These are phyloP conservation scores for Drosophila anomalata DNA, from an alignment of 2,888 invertebrate genomes.

Conservation along the genomic window DNA sequence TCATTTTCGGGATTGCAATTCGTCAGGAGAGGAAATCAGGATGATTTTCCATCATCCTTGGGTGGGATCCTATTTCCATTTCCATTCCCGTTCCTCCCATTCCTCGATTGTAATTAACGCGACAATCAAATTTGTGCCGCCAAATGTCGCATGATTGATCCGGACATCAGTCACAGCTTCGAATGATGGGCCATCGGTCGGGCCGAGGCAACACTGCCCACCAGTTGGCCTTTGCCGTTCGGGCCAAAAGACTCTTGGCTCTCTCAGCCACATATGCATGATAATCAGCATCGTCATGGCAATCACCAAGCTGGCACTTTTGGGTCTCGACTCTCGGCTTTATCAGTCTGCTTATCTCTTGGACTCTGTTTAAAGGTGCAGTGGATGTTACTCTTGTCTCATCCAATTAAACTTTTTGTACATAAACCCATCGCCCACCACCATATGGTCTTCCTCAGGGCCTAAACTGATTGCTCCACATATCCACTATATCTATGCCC, in stretches of 20 bases:
- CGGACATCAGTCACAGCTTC: constrained; percentile 49
- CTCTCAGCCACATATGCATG: constrained; percentile 23
- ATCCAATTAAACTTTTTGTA: not conserved
- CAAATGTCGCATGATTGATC: constrained; percentile 72
- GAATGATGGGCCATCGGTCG: not conserved
- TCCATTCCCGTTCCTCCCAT: constrained; percentile 5
- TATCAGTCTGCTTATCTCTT: constrained; percentile 11
- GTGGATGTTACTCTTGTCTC: not conserved
- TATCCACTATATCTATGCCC: constrained; percentile 62
- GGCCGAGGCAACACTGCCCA: constrained; percentile 44
- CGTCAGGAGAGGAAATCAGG: constrained; percentile 54
- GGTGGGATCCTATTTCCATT: not conserved
- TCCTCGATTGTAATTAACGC: constrained; percentile 71
- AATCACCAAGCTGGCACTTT: constrained; percentile 5
- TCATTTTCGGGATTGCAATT: constrained; percentile 66
- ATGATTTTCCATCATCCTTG: constrained; percentile 27
- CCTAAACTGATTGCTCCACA: constrained; percentile 64
- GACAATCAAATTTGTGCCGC: constrained; percentile 68
- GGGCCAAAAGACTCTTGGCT: constrained; percentile 14
- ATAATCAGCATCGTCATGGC: constrained; percentile 15
- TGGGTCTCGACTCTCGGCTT: constrained; percentile 8
- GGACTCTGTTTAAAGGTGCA: not conserved
- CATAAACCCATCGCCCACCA: constrained; percentile 10
- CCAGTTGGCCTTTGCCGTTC: constrained; percentile 61
- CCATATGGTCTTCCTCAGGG: constrained; percentile 12